phyloP scores from a whole-genome alignment of 2,888 invertebrate species.

The Leistus spinibarbis region DNA sequence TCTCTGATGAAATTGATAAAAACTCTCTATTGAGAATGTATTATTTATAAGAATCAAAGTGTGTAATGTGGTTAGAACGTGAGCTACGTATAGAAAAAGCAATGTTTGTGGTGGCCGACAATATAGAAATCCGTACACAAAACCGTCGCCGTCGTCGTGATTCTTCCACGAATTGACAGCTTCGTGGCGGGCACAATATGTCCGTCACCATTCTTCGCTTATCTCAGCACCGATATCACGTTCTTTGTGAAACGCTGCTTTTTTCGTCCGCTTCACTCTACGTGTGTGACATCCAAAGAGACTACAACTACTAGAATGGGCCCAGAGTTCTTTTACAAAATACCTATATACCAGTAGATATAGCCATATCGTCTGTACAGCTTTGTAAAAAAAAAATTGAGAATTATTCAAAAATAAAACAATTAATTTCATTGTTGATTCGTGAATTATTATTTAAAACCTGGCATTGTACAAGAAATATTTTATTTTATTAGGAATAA shows the following conservation, averaged over 20 bases:
- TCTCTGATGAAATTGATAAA: background rate
- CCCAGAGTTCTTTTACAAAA: no score
- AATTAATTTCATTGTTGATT: no score
- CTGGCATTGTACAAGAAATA: no score
- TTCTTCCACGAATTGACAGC: slow-evolving; percentile 10
- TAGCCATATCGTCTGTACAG: no score
- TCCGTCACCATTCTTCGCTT: slow-evolving; percentile 3
- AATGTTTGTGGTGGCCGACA: background rate
- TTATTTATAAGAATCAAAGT: background rate
- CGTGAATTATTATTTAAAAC: no score
- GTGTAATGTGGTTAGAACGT: background rate
- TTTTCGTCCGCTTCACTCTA: background rate
- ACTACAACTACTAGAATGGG: background rate
- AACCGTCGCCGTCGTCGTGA: no score
- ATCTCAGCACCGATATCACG: slow-evolving; percentile 7
- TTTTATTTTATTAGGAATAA: no score
- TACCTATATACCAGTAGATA: no score
- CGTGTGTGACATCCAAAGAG: background rate
- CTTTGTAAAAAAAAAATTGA: no score
- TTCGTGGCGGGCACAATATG: background rate
- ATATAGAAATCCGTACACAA: background rate
- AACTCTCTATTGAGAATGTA: background rate
- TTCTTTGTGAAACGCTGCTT: slow-evolving; percentile 1
- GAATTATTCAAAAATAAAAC: background rate
- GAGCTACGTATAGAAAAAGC: background rate